Evolutionary conservation across 2,888 invertebrate genomes (phyloP).

Genomic region (Camponotus fellah): DNA sequence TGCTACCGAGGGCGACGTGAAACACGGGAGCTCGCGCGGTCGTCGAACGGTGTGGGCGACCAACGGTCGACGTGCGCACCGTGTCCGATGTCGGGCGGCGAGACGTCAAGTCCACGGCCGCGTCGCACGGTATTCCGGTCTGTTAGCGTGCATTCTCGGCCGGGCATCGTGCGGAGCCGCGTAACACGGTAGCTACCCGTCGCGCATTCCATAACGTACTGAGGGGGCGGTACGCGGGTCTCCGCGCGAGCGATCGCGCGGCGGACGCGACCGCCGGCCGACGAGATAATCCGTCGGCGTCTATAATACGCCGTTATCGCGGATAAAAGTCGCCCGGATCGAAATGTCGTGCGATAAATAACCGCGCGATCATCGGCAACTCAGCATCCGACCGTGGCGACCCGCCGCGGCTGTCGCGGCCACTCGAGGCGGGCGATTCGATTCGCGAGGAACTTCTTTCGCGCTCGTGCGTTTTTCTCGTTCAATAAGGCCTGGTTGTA

Average conservation of each 20-base stretch:
- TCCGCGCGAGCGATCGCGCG: slow-evolving; percentile 76
- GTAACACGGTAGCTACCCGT: slow-evolving; percentile 85
- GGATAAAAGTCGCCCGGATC: slow-evolving; percentile 76
- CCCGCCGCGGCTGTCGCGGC: slow-evolving; percentile 83
- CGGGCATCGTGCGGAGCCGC: slow-evolving; percentile 84
- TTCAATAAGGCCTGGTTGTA: no score
- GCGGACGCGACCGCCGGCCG: slow-evolving; percentile 40
- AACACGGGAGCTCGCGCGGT: slow-evolving; percentile 67
- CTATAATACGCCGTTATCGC: slow-evolving; percentile 61
- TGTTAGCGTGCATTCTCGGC: slow-evolving; percentile 75
- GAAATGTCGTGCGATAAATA: slow-evolving; percentile 78
- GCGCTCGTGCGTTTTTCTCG: no score
- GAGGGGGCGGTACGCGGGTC: slow-evolving; percentile 75
- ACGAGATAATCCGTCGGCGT: slow-evolving; percentile 76
- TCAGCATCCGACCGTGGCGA: slow-evolving; percentile 78
- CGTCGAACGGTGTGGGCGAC: background rate
- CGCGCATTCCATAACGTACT: slow-evolving; percentile 85
- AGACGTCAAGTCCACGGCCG: slow-evolving; percentile 69
- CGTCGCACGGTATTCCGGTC: slow-evolving; percentile 70
- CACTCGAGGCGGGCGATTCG: slow-evolving; percentile 13
- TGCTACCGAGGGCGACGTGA: slow-evolving; percentile 78
- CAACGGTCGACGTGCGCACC: slow-evolving; percentile 47
- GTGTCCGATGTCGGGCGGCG: slow-evolving; percentile 72
- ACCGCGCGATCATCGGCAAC: slow-evolving; percentile 82
- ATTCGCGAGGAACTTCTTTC: background rate